phyloP scores from a whole-genome alignment of 2,797 vertebrate species.

The Thaleichthys pacificus region DNA sequence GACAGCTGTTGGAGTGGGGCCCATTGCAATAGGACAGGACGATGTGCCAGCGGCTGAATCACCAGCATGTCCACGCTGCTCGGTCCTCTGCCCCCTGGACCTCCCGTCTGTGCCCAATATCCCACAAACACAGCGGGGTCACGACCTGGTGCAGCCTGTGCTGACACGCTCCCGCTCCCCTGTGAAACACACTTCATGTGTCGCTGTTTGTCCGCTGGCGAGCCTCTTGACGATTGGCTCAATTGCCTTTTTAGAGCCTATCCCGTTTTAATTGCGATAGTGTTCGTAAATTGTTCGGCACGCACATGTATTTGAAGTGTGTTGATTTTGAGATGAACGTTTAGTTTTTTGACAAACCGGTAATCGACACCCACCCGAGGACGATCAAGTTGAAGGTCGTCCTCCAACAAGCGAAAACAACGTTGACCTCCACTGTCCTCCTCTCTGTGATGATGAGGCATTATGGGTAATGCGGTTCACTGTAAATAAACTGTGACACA shows the following conservation, averaged over 20 bases:
- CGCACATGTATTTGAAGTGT: neutral
- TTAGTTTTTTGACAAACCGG: neutral
- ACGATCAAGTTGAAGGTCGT: too few relatives aligned
- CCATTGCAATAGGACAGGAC: conserved; percentile 41
- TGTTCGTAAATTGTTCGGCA: neutral
- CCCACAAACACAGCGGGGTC: conserved; percentile 43
- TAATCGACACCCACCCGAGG: too few relatives aligned
- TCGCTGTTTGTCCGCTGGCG: too few relatives aligned
- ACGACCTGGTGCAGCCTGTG: conserved; percentile 27
- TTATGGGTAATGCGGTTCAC: conserved; percentile 10
- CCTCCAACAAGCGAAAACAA: too few relatives aligned
- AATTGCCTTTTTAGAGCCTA: too few relatives aligned
- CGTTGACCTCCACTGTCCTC: neutral
- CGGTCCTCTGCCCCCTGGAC: conserved; percentile 36
- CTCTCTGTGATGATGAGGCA: conserved; percentile 1
- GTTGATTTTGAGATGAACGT: neutral
- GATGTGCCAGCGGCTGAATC: conserved; percentile 41
- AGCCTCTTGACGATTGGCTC: too few relatives aligned
- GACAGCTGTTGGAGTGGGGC: conserved; percentile 26
- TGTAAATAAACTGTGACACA: conserved; percentile 42
- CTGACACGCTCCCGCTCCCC: conserved; percentile 11
- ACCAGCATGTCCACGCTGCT: conserved; percentile 29
- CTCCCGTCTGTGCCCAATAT: conserved; percentile 21
- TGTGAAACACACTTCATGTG: conserved; percentile 32
- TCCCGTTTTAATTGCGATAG: too few relatives aligned